Conservation (phyloP, 2,113 vertebrate species). For the Scomber japonicus region DNA sequence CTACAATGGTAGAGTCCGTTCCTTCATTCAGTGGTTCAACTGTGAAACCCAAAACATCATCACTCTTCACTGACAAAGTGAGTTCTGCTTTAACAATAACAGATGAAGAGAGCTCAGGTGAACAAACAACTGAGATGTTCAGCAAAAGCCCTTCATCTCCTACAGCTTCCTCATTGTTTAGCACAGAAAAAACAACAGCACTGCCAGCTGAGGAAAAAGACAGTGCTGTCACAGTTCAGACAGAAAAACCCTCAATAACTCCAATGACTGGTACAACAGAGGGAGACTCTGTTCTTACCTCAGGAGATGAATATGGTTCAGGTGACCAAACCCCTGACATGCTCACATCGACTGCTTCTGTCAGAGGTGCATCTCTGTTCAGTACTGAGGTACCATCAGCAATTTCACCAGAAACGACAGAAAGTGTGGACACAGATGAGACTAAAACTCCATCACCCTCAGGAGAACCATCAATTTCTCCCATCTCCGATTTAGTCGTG, state of each 20-base stretch:
- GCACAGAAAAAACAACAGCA: conserved; percentile 1
- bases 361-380: too few relatives aligned
- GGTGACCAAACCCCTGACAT: too few relatives aligned
- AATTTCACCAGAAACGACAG: too few relatives aligned
- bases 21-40: too few relatives aligned
- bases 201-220: neutral
- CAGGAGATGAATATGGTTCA: neutral
- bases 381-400: too few relatives aligned
- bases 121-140: neutral
- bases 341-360: too few relatives aligned
- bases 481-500: neutral
- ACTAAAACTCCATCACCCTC: too few relatives aligned
- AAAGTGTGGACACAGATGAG: too few relatives aligned
- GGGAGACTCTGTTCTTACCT: neutral
- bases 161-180: fast-evolving
- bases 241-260: neutral
- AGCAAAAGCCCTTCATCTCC: neutral
- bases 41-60: too few relatives aligned
- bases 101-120: conserved; percentile 3
- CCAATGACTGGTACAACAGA: neutral
- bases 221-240: neutral
- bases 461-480: neutral
- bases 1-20: too few relatives aligned
- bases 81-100: neutral
- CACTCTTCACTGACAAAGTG: too few relatives aligned